These are phyloP conservation scores for Hirudo medicinalis DNA, from an alignment of 1,140 invertebrate species.

Conservation along the genomic window DNA sequence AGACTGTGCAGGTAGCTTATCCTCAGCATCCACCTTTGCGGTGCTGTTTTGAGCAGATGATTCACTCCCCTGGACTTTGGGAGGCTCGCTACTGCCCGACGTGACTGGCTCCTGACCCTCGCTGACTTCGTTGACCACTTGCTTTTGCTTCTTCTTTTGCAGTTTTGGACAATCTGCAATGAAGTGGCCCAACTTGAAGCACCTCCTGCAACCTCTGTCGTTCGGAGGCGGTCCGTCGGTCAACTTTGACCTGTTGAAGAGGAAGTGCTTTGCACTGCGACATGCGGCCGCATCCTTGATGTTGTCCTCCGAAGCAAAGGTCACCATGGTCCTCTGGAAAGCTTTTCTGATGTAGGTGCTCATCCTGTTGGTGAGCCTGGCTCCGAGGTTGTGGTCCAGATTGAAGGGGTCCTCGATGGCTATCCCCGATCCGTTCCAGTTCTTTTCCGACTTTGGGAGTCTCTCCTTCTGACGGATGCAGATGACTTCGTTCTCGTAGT, in stretches of 20 bases:
- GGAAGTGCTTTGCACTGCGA: conserved; percentile 37
- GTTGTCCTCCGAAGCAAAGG: conserved; percentile 8
- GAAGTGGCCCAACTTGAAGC: conserved; percentile 50
- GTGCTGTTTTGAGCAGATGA: neutral
- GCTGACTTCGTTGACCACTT: conserved; percentile 24
- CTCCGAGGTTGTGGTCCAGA: conserved; percentile 49
- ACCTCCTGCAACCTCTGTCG: conserved; percentile 48
- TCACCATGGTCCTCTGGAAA: conserved; percentile 12
- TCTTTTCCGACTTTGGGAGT: conserved; percentile 47
- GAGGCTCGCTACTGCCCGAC: neutral
- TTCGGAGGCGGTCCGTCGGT: conserved; percentile 45
- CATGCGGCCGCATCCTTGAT: too few species aligned
- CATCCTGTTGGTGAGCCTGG: conserved; percentile 44
- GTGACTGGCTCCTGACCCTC: neutral
- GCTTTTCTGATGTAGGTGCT: conserved; percentile 40
- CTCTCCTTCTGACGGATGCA: conserved; percentile 44
- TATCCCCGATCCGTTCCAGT: conserved; percentile 47
- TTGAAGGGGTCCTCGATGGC: conserved; percentile 56
- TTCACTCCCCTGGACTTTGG: neutral
- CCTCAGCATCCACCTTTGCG: neutral
- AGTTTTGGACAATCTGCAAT: conserved; percentile 45
- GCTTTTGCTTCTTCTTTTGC: conserved; percentile 24
- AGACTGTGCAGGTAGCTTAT: neutral
- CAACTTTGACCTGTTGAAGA: conserved; percentile 41
- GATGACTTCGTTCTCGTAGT: conserved; percentile 46